Evolutionary conservation across 2,113 vertebrate genomes (phyloP).

Genomic region (Myiagra hebetior): DNA sequence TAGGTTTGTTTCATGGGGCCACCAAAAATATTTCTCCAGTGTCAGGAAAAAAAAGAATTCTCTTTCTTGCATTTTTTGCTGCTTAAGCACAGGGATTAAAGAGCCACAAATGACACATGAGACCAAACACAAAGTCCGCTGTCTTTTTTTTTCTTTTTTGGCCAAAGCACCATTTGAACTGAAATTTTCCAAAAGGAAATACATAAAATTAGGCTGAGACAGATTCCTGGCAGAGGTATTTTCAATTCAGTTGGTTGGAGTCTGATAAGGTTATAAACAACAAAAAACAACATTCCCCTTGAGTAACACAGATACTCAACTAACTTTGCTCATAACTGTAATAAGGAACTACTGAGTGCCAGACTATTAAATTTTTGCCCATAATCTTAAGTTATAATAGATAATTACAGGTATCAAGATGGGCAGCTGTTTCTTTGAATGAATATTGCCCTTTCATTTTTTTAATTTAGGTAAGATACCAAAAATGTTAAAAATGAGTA

Average conservation of each 20-base stretch:
- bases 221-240: not conserved
- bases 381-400: not conserved
- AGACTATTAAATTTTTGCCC: not conserved
- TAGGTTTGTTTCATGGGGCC: not conserved
- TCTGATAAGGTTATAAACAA: constrained; percentile 9
- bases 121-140: not conserved
- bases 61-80: not conserved
- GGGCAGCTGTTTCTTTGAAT: not conserved
- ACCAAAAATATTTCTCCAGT: not conserved
- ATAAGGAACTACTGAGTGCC: not conserved
- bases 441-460: not conserved
- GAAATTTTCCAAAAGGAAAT: constrained; percentile 9
- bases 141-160: not conserved
- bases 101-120: not conserved
- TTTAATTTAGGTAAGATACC: not conserved
- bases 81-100: not conserved
- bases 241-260: not conserved
- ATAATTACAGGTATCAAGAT: constrained; percentile 21
- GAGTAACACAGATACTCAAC: not conserved
- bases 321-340: not conserved
- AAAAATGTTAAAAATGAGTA: constrained; percentile 40
- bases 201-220: not conserved
- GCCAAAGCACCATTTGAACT: not conserved
- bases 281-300: not conserved
- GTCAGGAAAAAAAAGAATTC: fast-evolving